phyloP scores from a whole-genome alignment of 1,140 invertebrate species.

The Dendrolimus punctatus region DNA sequence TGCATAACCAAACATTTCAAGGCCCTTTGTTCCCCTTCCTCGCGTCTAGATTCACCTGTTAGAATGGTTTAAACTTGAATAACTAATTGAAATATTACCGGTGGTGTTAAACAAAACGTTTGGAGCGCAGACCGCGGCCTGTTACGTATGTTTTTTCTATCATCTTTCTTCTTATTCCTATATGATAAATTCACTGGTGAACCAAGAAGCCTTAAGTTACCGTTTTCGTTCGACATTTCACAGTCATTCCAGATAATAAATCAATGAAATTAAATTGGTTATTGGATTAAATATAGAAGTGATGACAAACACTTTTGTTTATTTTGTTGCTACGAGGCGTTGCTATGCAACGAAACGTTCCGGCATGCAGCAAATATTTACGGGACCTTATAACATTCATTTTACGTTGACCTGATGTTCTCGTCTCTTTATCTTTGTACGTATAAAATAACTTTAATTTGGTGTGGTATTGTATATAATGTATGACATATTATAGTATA shows the following conservation, averaged over 20 bases:
- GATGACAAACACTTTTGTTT: constrained; percentile 9
- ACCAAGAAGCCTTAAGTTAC: constrained; percentile 49
- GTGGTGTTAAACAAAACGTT: constrained; percentile 34
- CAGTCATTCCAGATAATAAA: constrained; percentile 20
- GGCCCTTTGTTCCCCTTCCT: too few species aligned
- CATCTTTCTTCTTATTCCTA: constrained; percentile 53
- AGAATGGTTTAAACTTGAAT: not conserved
- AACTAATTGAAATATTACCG: constrained; percentile 29
- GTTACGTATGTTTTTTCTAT: constrained; percentile 41
- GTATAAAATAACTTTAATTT: not conserved
- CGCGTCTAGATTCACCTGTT: too few species aligned
- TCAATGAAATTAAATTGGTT: constrained; percentile 3
- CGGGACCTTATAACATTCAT: too few species aligned
- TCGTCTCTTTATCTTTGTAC: too few species aligned
- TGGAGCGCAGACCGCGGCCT: constrained; percentile 52
- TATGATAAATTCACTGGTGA: constrained; percentile 59
- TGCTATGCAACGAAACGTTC: constrained; percentile 36
- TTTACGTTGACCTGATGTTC: too few species aligned
- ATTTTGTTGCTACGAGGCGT: constrained; percentile 28
- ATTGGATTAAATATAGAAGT: constrained; percentile 4
- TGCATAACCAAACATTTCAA: too few species aligned
- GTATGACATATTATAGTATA: not conserved
- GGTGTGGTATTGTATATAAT: not conserved
- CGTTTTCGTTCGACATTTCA: constrained; percentile 62
- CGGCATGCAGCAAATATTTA: not conserved